Conservation (phyloP, 1,140 invertebrate genomes). For the Propsilocerus akamusi region DNA sequence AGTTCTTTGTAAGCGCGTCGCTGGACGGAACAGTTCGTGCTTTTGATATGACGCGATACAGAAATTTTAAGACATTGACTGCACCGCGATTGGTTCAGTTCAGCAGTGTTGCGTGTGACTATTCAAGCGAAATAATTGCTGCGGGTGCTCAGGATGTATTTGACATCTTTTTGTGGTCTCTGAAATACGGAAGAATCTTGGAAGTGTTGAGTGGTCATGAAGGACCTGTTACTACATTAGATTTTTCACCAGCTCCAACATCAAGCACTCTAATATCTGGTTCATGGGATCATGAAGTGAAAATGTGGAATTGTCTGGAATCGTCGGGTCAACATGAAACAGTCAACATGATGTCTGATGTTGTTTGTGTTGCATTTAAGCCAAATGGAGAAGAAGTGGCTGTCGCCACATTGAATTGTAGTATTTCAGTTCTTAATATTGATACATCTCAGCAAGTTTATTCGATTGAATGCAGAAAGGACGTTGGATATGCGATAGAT, state of each 20-base stretch:
- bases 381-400: constrained; percentile 79
- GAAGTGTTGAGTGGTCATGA: constrained; percentile 86
- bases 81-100: constrained; percentile 83
- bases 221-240: constrained; percentile 68
- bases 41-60: constrained; percentile 84
- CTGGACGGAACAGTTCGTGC: constrained; percentile 90
- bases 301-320: constrained; percentile 77
- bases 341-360: constrained; percentile 61
- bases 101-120: constrained; percentile 74
- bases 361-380: constrained; percentile 62
- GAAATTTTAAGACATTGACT: constrained; percentile 92
- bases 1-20: constrained; percentile 79
- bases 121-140: constrained; percentile 76
- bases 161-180: constrained; percentile 89
- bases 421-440: constrained; percentile 70
- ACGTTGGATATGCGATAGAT: constrained; percentile 65
- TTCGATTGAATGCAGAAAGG: constrained; percentile 72
- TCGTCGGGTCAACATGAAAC: constrained; percentile 65
- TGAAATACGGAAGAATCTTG: constrained; percentile 75
- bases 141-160: constrained; percentile 87
- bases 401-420: constrained; percentile 75
- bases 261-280: constrained; percentile 65
- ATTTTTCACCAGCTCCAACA: constrained; percentile 55
- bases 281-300: constrained; percentile 87
- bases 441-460: constrained; percentile 47